Percentiles rank a stretch among this genome's conserved stretches.
Conservation (phyloP, 2,797 vertebrate species). For the Fringilla coelebs region DNA sequence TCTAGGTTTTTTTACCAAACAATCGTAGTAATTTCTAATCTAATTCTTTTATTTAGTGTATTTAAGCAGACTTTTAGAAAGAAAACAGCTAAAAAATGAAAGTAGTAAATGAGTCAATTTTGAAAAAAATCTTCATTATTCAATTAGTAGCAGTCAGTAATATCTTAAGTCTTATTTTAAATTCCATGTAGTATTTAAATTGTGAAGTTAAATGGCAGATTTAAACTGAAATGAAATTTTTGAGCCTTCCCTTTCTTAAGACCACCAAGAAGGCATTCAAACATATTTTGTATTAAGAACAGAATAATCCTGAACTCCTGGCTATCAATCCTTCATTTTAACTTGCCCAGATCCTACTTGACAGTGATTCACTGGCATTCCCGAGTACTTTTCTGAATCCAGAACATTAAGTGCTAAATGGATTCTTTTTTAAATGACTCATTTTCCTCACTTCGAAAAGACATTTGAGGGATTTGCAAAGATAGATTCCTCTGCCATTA, state of each 20-base stretch:
- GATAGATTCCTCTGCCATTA: background rate
- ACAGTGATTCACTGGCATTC: background rate
- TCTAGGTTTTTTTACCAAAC: background rate
- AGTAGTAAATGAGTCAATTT: background rate
- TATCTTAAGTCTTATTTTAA: background rate
- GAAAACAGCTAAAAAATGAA: background rate
- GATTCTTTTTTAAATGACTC: background rate
- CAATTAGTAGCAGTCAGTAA: background rate
- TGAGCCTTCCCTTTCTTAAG: background rate
- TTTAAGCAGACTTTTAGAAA: background rate
- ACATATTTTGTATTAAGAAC: background rate
- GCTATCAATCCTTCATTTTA: background rate
- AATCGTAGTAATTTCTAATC: background rate
- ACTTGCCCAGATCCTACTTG: background rate
- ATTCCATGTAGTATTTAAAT: background rate
- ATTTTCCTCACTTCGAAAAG: background rate
- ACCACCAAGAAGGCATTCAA: background rate
- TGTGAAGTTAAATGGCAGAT: background rate
- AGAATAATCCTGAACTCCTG: background rate
- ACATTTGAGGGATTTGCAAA: background rate
- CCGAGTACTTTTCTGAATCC: background rate
- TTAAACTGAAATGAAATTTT: background rate
- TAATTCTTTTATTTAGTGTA: background rate
- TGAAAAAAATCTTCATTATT: background rate
- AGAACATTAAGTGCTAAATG: background rate